Base-by-base conservation (phyloP, 1,140 invertebrate species). In the Pemphigus obesinymphae region DNA sequence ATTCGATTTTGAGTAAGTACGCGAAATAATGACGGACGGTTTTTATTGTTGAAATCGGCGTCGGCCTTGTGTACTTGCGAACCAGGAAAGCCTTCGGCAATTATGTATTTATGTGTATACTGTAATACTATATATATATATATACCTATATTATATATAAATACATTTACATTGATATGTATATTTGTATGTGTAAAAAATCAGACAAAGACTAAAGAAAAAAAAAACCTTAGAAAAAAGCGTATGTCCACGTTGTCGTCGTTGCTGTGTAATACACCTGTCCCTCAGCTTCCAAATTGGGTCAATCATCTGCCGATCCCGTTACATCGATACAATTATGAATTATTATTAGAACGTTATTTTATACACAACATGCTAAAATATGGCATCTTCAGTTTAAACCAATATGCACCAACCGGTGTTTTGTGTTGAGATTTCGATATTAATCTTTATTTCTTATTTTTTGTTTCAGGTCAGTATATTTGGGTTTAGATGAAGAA, bases 21-120 rank as follows among this genome's bases (percentile, higher is more conserved):
- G 70, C 70, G 1, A 55, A 55, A 58, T 78, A 78, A 58, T 78
- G 72, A 53, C 48, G 29, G n/a, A 34, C 15, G 50, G n/a, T 37
- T 78, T 78, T 78, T 55, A 55, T 78, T 80, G 55, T 80, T 31
- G 76, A 17, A 43, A 29, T 2, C n/a, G 31, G 29, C 29, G 34
- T 34, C 55, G 40, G 55, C 76, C 76, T 80, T 80, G 76, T 80
- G 37, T 50, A 13, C 55, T 63, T 63, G 37, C 63, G 37, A 61
- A 80, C 76, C 76, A 80, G 76, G 76, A 80, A 80, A 55, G 53
- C 76, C 76, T 61, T 63, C 76, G 76, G 76, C 23, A 58, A 76
- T 55, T 11, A 48, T 48, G 26, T 40, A 23, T 43, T 40, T 48
- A 31, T 48, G 17, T 29, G 15, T 63, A 66, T 37, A 34, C 8